Evolutionary conservation across 2,113 vertebrate species (phyloP), one percentile per base, ranked within the genome.

Genomic region (Okapia johnstoni): DNA sequence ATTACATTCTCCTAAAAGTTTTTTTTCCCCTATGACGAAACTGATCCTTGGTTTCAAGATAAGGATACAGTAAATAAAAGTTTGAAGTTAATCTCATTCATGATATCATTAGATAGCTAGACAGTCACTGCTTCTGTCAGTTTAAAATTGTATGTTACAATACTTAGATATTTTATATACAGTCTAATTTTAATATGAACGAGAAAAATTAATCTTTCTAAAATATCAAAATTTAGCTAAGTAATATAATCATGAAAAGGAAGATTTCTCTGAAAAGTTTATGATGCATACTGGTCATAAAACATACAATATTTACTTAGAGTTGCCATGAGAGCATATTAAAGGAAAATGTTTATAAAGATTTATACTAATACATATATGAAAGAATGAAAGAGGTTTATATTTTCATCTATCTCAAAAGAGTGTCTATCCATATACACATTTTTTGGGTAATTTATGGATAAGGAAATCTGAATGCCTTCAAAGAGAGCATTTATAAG

Each of bases 141-240:
- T 63, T 96, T 97, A 93, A 85, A 98, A 85, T 28, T 70, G 4
- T 63, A 92, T 93, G 76, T 25, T 86, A 92, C 40, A 19, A 11
- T 40, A 73, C 6, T 57, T 66, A 92, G 15, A 57, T 80, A 85
- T 87, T 90, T 90, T 85, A 93, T 46, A 79, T 54, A 73, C 14
- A 84, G 52, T 23, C 40, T 61, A 46, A 63, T 9, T 88, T 85
- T 94, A 80, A 57, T 36, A 50, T 46, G 25, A 89, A 60, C 60
- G 80, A 46, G 46, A 87, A 28, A 93, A n/a, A 95, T 58, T 3
- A 48, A 90, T 43, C 63, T 87, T 88, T 91, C 33, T 93, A 88
- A 95, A 94, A 93, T 10, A 94, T 52, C 16, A 48, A 84, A 85
- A 96, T 90, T 92, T 93, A 92, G 61, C 58, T 87, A 63, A 93